Conservation (phyloP, 2,888 invertebrate species). For the Coremacera marginata region DNA sequence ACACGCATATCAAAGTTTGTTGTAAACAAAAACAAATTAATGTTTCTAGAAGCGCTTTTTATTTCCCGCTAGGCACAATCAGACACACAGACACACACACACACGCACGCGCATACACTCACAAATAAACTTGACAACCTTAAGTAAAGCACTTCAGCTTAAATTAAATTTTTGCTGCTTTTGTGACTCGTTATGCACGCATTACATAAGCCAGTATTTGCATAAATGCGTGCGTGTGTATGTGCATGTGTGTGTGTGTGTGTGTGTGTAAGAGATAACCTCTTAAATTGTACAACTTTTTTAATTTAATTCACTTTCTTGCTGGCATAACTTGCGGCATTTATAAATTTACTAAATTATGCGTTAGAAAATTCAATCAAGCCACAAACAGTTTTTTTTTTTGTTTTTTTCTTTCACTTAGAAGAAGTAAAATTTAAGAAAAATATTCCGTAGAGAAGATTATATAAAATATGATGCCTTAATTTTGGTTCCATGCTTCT, state of each 20-base stretch:
- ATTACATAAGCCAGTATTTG: background rate
- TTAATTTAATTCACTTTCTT: background rate
- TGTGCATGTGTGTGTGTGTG: background rate
- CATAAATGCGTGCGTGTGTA: background rate
- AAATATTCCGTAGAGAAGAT: too few relatives aligned
- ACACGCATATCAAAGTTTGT: too few relatives aligned
- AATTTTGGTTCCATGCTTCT: too few relatives aligned
- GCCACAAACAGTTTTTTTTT: background rate
- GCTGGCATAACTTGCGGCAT: background rate
- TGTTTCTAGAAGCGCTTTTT: too few relatives aligned
- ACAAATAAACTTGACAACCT: too few relatives aligned
- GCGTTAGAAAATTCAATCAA: background rate
- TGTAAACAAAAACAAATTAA: too few relatives aligned
- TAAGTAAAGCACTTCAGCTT: too few relatives aligned
- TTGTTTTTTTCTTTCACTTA: background rate
- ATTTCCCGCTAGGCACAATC: too few relatives aligned
- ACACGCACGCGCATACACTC: background rate
- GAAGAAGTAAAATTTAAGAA: background rate
- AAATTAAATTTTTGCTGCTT: too few relatives aligned
- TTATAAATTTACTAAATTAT: background rate
- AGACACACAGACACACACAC: background rate
- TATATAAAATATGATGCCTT: too few relatives aligned
- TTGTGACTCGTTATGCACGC: too few relatives aligned
- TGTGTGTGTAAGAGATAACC: background rate
- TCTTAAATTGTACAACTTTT: background rate